Percentiles rank a stretch among this genome's conserved stretches.
Evolutionary conservation across 2,797 vertebrate species (phyloP).

Genomic region (Spinus olivaceus): DNA sequence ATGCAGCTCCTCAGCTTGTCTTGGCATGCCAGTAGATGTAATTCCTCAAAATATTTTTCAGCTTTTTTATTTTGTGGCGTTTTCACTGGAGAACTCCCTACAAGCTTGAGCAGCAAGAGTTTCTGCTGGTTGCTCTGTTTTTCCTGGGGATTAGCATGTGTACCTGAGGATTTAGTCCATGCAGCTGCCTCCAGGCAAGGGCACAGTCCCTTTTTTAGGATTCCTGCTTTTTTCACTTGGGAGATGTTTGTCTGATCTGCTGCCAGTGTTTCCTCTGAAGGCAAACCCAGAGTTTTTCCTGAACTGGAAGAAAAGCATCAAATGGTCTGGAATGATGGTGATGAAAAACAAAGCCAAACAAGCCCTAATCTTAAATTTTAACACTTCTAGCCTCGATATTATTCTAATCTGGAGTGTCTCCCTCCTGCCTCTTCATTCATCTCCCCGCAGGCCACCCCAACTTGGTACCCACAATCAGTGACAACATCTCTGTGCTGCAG

Average conservation of each 20-base stretch:
- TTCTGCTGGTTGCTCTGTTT: neutral
- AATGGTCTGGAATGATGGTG: neutral
- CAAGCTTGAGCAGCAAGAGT: neutral
- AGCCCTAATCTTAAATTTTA: neutral
- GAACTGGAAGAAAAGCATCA: neutral
- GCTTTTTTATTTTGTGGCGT: fast-evolving
- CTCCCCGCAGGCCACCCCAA: neutral
- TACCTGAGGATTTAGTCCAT: neutral
- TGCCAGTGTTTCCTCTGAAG: neutral
- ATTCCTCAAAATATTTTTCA: neutral
- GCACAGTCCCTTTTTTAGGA: neutral
- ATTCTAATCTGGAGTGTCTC: neutral
- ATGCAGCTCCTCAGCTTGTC: neutral
- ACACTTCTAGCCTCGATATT: neutral
- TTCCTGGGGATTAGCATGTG: neutral
- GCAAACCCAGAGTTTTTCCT: neutral
- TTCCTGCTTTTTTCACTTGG: neutral
- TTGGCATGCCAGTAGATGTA: neutral
- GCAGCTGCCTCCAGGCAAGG: neutral
- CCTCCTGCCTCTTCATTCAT: neutral
- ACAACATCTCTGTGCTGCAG: neutral
- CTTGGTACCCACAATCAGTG: fast-evolving
- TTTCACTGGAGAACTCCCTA: neutral
- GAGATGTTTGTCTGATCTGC: neutral
- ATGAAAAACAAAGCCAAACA: neutral